Conservation (phyloP, 2,113 vertebrate species). For the Barnardius zonarius region DNA sequence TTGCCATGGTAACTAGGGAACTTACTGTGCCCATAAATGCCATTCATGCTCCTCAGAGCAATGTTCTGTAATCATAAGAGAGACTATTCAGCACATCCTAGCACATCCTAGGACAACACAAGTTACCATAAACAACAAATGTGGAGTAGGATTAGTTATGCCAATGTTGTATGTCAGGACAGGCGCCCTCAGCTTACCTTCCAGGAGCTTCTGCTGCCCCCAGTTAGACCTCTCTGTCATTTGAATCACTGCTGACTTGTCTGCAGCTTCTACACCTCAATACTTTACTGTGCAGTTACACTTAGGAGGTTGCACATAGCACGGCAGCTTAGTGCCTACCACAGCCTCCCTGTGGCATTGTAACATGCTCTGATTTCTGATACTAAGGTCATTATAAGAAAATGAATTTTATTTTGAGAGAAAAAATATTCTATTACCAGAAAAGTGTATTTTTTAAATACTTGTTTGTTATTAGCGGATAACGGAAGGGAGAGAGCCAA, state of each 20-base stretch:
- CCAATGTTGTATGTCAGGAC: too few species aligned
- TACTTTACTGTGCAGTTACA: background rate
- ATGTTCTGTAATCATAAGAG: accelerated
- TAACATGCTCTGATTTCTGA: background rate
- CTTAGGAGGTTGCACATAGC: background rate
- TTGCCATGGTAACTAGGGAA: background rate
- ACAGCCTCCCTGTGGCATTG: background rate
- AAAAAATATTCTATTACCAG: background rate
- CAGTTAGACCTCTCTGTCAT: background rate
- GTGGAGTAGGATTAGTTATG: background rate
- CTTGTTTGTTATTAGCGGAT: background rate
- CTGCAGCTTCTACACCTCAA: accelerated
- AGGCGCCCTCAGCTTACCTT: background rate
- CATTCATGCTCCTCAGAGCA: background rate
- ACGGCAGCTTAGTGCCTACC: background rate
- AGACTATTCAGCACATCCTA: background rate
- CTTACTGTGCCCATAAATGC: background rate
- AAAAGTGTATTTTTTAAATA: background rate
- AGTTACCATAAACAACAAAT: background rate
- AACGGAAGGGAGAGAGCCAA: background rate
- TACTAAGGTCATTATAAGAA: background rate
- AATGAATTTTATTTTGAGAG: background rate
- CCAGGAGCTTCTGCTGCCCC: background rate
- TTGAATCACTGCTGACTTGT: background rate
- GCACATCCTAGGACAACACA: background rate